Percentiles rank a stretch among this genome's conserved stretches.
These are phyloP conservation scores for Radopholus similis DNA, from an alignment of 1,140 invertebrate species.

Conservation along the genomic window DNA sequence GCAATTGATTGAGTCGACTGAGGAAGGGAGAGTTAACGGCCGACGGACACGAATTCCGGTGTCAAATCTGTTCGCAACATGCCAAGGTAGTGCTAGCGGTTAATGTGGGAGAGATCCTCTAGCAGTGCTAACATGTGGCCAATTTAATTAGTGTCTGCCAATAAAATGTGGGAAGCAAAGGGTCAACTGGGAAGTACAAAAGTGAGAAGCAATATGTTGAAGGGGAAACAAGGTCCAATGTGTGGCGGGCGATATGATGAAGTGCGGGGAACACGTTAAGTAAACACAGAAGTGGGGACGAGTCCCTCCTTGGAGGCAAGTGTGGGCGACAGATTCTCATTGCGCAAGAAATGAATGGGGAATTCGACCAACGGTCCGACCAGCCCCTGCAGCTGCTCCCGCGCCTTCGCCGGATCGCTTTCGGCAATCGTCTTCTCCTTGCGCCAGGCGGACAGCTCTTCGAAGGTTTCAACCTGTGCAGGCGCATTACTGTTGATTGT, in stretches of 20 bases:
- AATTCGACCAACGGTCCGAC: slow-evolving; percentile 52
- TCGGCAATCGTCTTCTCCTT: slow-evolving; percentile 46
- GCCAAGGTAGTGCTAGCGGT: no score
- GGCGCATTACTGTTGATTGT: neutral
- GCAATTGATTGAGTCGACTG: no score
- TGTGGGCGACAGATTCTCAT: slow-evolving; percentile 50
- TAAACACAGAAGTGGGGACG: slow-evolving; percentile 54
- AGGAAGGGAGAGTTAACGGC: no score
- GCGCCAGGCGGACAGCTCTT: slow-evolving; percentile 50
- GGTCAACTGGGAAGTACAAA: neutral
- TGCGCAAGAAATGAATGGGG: slow-evolving; percentile 50
- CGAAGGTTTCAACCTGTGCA: slow-evolving; percentile 46
- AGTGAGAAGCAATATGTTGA: neutral
- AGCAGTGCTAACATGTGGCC: no score
- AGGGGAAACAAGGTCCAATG: neutral
- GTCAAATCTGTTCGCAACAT: no score
- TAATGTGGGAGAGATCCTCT: no score
- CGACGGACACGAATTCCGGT: no score
- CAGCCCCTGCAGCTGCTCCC: slow-evolving; percentile 36
- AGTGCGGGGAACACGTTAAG: slow-evolving; percentile 26
- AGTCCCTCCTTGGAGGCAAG: slow-evolving; percentile 55
- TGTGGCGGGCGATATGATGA: neutral
- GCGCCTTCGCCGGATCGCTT: slow-evolving; percentile 42
- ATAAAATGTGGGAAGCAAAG: neutral
- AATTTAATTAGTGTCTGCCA: no score